Conservation (phyloP, 2,888 invertebrate genomes). For the Drosophila atripex region DNA sequence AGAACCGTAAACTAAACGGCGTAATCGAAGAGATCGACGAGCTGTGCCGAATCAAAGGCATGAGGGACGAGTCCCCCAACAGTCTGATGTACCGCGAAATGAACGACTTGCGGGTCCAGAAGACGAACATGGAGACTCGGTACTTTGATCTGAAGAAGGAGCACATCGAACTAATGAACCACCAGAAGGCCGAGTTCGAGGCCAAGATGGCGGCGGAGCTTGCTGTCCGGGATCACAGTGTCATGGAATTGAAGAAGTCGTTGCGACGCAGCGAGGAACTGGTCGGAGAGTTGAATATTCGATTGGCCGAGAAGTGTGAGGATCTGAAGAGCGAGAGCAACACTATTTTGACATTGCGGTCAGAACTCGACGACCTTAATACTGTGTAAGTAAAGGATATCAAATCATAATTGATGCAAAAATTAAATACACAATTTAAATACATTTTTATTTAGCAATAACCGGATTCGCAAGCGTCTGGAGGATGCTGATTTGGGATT, state of each 20-base stretch:
- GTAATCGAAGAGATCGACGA: conserved; percentile 10
- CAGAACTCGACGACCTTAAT: conserved; percentile 14
- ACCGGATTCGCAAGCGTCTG: background rate
- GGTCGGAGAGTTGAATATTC: background rate
- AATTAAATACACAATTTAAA: too few species aligned
- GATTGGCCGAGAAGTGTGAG: conserved; percentile 25
- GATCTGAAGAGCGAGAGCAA: background rate
- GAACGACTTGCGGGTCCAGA: background rate
- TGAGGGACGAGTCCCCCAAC: background rate
- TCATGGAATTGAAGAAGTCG: conserved; percentile 5
- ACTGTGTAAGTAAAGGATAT: conserved; percentile 33
- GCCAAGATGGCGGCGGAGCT: conserved; percentile 24
- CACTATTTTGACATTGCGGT: background rate
- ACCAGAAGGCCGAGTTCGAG: conserved; percentile 26
- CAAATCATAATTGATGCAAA: background rate
- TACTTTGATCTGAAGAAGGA: conserved; percentile 33
- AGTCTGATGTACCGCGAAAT: conserved; percentile 5
- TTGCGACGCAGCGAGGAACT: conserved; percentile 13
- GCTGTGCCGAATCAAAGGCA: conserved; percentile 1
- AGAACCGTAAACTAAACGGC: conserved; percentile 12
- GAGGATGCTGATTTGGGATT: conserved; percentile 6
- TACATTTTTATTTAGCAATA: conserved; percentile 8
- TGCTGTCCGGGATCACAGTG: conserved; percentile 15
- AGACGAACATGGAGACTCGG: conserved; percentile 30
- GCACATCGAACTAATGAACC: conserved; percentile 25